These are phyloP conservation scores for Prunella himalayana DNA, from an alignment of 2,113 vertebrate genomes.

Conservation along the genomic window DNA sequence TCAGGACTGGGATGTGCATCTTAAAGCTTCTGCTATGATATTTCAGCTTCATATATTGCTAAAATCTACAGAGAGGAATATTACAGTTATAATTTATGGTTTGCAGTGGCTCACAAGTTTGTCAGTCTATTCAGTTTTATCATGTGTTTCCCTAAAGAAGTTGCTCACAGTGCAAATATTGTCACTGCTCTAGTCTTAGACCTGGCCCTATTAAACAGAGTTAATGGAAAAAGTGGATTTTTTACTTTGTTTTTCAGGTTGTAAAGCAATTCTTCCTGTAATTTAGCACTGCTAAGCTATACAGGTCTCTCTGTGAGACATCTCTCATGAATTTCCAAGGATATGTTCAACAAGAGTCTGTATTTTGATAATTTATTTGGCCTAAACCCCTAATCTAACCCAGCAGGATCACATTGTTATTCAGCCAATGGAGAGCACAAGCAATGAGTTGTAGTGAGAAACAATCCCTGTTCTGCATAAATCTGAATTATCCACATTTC, in stretches of 20 bases:
- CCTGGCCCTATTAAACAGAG: neutral
- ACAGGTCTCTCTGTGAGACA: neutral
- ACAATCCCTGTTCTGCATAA: neutral
- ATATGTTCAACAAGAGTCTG: neutral
- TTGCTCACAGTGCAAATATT: neutral
- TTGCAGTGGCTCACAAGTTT: neutral
- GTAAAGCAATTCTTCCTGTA: neutral
- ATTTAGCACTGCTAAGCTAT: neutral
- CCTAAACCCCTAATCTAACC: neutral
- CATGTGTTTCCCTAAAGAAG: neutral
- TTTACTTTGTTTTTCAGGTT: neutral
- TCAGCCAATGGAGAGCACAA: neutral
- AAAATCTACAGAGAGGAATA: neutral
- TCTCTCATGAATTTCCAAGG: neutral
- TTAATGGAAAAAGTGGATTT: neutral
- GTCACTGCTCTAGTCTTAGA: neutral
- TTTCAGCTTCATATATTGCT: neutral
- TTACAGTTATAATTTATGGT: neutral
- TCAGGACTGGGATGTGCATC: neutral
- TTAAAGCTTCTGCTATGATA: neutral
- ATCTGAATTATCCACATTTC: neutral
- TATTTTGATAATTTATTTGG: neutral
- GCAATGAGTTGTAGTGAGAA: neutral
- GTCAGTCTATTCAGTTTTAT: neutral
- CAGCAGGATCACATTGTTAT: neutral